These are phyloP conservation scores for Lamprotornis superbus DNA, from an alignment of 2,113 vertebrate genomes.

Conservation along the genomic window DNA sequence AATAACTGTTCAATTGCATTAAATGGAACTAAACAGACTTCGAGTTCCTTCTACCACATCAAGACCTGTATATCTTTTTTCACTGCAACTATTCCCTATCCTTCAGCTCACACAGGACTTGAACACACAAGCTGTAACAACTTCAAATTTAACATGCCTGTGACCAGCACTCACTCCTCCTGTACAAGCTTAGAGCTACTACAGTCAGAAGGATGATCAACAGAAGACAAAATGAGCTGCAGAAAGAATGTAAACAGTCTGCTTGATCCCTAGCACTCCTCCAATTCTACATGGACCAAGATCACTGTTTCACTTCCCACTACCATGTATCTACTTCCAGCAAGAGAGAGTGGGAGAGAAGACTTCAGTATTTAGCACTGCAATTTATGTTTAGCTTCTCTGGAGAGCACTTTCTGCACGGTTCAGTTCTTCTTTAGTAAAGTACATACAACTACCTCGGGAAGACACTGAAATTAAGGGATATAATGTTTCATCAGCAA, in stretches of 20 bases:
- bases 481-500: not conserved
- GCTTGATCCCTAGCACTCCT: not conserved
- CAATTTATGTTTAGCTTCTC: not conserved
- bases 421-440: not conserved
- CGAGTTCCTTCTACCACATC: not conserved
- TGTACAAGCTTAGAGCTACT: not conserved
- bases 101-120: not conserved
- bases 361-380: conserved; percentile 8
- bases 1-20: not conserved
- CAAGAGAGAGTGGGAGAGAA: not conserved
- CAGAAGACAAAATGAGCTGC: not conserved
- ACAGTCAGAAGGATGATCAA: not conserved
- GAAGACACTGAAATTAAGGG: not conserved
- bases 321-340: not conserved
- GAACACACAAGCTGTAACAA: not conserved
- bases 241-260: conserved; percentile 3
- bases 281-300: not conserved
- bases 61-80: not conserved
- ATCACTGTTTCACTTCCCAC: not conserved
- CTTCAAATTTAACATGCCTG: not conserved
- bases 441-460: not conserved
- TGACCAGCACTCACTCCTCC: not conserved
- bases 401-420: not conserved
- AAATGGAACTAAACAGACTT: not conserved
- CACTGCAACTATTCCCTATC: not conserved